phyloP scores from a whole-genome alignment of 2,888 invertebrate genomes.

The Eugnorisma glareosa region DNA sequence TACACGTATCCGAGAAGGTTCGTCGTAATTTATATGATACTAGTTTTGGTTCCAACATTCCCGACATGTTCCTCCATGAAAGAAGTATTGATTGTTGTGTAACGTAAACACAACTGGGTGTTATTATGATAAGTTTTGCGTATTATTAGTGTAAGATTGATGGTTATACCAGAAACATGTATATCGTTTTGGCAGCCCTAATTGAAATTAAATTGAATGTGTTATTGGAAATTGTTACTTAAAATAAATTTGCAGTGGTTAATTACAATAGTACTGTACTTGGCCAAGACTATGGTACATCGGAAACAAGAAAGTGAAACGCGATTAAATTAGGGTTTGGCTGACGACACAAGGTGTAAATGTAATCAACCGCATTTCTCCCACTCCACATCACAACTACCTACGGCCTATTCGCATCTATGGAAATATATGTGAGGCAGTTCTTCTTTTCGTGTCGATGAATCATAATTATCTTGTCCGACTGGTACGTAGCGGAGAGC shows the following conservation, averaged over 20 bases:
- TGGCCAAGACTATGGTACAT: conserved; percentile 58
- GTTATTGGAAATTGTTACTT: conserved; percentile 56
- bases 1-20: conserved; percentile 15
- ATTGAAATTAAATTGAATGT: conserved; percentile 70
- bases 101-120: conserved; percentile 29
- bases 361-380: conserved; percentile 11
- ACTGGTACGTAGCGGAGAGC: background rate
- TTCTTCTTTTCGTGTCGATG: background rate
- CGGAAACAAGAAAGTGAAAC: conserved; percentile 38
- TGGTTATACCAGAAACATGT: conserved; percentile 76
- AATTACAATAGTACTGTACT: conserved; percentile 40
- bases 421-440: conserved; percentile 1
- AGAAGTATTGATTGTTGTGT: conserved; percentile 40
- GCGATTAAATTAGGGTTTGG: background rate
- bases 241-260: conserved; percentile 50
- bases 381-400: background rate
- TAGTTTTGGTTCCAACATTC: conserved; percentile 24
- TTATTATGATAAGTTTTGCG: conserved; percentile 53
- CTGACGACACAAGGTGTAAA: conserved; percentile 6
- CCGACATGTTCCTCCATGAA: conserved; percentile 4
- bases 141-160: conserved; percentile 52
- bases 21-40: conserved; percentile 9
- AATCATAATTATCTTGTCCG: background rate
- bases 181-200: conserved; percentile 89
- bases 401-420: background rate